Evolutionary conservation across 2,888 invertebrate species (phyloP).

Genomic region (Microdon myrmicae): DNA sequence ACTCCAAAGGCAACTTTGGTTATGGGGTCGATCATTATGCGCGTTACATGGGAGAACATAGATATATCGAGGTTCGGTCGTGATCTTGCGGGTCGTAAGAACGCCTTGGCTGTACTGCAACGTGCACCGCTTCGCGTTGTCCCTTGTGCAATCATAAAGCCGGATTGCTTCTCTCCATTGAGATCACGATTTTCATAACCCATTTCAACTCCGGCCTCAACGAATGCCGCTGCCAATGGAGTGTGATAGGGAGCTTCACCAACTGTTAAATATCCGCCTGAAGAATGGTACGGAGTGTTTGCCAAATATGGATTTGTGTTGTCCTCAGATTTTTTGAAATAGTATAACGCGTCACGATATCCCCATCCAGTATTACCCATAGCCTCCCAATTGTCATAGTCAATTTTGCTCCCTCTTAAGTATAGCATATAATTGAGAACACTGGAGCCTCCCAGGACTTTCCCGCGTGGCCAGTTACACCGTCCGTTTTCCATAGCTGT

Average conservation of each 20-base stretch:
- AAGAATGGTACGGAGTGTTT: slow-evolving; percentile 81
- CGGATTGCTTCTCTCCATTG: slow-evolving; percentile 86
- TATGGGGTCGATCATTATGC: slow-evolving; percentile 77
- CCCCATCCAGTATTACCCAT: slow-evolving; percentile 91
- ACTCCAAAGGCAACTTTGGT: slow-evolving; percentile 84
- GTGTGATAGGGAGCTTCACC: slow-evolving; percentile 89
- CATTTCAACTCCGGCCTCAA: slow-evolving; percentile 84
- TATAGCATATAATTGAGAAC: slow-evolving; percentile 94
- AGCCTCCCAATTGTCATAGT: slow-evolving; percentile 91
- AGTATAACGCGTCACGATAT: slow-evolving; percentile 79
- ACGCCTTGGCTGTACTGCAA: slow-evolving; percentile 90
- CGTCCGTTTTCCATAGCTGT: slow-evolving; percentile 84
- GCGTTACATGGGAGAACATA: slow-evolving; percentile 82
- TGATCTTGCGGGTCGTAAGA: slow-evolving; percentile 81
- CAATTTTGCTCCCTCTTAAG: slow-evolving; percentile 85
- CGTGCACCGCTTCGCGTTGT: slow-evolving; percentile 82
- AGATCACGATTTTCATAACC: slow-evolving; percentile 88
- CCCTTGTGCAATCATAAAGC: slow-evolving; percentile 90
- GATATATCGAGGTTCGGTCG: slow-evolving; percentile 86
- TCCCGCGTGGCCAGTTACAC: slow-evolving; percentile 93
- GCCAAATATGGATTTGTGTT: slow-evolving; percentile 86
- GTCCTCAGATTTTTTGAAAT: slow-evolving; percentile 92
- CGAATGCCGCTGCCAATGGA: slow-evolving; percentile 82
- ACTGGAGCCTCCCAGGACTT: slow-evolving; percentile 89
- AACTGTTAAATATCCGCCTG: slow-evolving; percentile 84